phyloP scores from a whole-genome alignment of 2,113 vertebrate genomes.

The Anthoscopus minutus region DNA sequence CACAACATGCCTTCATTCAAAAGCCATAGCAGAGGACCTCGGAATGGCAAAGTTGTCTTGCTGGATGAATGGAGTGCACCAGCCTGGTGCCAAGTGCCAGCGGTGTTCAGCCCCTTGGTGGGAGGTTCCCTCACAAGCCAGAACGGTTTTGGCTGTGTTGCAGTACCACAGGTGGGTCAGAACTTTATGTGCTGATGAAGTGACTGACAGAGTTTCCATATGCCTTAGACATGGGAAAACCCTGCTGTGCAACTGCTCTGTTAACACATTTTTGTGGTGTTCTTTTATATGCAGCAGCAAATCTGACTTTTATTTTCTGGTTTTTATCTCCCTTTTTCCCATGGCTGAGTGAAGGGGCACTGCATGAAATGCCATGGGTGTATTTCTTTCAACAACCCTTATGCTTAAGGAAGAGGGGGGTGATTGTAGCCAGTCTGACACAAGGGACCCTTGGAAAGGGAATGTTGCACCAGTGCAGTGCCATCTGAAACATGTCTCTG shows the following conservation, averaged over 20 bases:
- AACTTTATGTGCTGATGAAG: not conserved
- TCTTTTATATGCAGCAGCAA: not conserved
- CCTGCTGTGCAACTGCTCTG: not conserved
- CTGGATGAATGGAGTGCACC: not conserved
- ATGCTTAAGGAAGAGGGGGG: not conserved
- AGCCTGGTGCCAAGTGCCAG: not conserved
- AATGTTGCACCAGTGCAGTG: not conserved
- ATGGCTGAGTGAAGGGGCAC: not conserved
- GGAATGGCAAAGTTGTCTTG: fast-evolving
- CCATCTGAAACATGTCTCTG: not conserved
- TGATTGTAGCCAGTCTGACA: not conserved
- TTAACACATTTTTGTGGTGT: not conserved
- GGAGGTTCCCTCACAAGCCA: not conserved
- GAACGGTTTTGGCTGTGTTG: not conserved
- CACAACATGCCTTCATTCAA: not conserved
- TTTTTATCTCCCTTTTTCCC: not conserved
- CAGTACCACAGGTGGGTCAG: not conserved
- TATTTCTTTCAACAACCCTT: not conserved
- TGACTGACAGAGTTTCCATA: not conserved
- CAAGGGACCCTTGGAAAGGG: not conserved
- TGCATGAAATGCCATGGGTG: not conserved
- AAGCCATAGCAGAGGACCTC: not conserved
- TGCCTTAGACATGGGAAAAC: not conserved
- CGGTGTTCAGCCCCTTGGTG: not conserved
- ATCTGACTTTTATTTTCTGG: not conserved